phyloP scores from a whole-genome alignment of 2,888 invertebrate species.

The Tipula vernalis region DNA sequence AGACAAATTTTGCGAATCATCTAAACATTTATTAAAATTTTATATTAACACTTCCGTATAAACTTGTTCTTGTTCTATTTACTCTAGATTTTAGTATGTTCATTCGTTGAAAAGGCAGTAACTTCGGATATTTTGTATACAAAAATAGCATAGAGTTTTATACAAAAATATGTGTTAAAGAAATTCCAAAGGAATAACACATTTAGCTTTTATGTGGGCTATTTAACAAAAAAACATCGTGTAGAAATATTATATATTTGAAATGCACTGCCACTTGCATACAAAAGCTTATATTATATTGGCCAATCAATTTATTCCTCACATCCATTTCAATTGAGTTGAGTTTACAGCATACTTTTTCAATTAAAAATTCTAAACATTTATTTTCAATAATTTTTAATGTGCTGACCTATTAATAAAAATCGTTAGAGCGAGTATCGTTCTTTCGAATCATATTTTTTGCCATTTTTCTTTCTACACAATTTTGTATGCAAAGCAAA shows the following conservation, averaged over 20 bases:
- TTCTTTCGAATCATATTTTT: neutral
- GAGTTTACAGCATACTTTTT: neutral
- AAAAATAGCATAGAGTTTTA: too few relatives aligned
- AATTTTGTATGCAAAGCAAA: neutral
- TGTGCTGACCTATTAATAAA: neutral
- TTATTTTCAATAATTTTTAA: neutral
- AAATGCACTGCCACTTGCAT: neutral
- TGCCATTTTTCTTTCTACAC: neutral
- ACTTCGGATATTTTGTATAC: too few relatives aligned
- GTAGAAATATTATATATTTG: neutral
- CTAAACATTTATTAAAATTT: too few relatives aligned
- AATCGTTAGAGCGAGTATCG: neutral
- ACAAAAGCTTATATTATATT: neutral
- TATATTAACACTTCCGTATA: too few relatives aligned
- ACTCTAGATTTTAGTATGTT: too few relatives aligned
- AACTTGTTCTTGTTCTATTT: too few relatives aligned
- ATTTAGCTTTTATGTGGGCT: neutral
- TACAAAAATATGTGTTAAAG: neutral
- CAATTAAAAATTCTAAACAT: neutral
- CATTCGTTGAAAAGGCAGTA: too few relatives aligned
- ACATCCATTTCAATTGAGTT: neutral
- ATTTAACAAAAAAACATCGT: neutral
- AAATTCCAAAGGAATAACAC: neutral
- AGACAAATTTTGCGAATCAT: too few relatives aligned
- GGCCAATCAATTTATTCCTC: neutral